Percentiles rank a stretch among this genome's conserved stretches.
Evolutionary conservation across 2,888 invertebrate species (phyloP).

Genomic region (Lumbricus terrestris): DNA sequence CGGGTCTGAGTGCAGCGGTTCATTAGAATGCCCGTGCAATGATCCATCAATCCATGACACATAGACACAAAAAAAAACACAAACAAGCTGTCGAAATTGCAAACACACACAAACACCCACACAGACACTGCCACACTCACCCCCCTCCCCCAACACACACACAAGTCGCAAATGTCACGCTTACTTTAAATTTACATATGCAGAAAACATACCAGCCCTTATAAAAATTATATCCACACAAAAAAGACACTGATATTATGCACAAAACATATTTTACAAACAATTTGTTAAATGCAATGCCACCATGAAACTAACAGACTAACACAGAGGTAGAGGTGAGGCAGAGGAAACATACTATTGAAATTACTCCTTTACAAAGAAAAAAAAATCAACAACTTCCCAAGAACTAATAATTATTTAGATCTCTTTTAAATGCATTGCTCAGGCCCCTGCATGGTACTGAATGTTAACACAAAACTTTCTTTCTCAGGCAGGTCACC

Average conservation of each 20-base stretch:
- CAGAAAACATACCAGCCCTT: background rate
- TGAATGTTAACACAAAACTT: background rate
- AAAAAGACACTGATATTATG: background rate
- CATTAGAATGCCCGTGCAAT: background rate
- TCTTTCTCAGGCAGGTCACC: background rate
- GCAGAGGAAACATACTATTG: background rate
- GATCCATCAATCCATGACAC: background rate
- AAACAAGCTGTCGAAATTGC: background rate
- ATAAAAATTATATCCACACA: background rate
- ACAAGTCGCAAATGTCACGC: too few species aligned
- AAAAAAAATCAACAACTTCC: background rate
- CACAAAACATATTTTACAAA: background rate
- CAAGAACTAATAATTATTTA: too few species aligned
- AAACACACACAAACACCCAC: background rate
- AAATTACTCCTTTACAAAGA: background rate
- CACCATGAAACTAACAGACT: background rate
- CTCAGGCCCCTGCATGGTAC: background rate
- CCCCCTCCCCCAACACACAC: too few species aligned
- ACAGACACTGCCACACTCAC: background rate
- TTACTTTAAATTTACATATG: too few species aligned
- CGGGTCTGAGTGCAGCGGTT: background rate
- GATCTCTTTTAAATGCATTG: background rate
- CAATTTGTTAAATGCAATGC: background rate
- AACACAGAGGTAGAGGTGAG: background rate
- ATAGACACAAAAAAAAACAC: background rate